Conservation (phyloP, 2,113 vertebrate genomes). For the Scytalopus superciliaris region DNA sequence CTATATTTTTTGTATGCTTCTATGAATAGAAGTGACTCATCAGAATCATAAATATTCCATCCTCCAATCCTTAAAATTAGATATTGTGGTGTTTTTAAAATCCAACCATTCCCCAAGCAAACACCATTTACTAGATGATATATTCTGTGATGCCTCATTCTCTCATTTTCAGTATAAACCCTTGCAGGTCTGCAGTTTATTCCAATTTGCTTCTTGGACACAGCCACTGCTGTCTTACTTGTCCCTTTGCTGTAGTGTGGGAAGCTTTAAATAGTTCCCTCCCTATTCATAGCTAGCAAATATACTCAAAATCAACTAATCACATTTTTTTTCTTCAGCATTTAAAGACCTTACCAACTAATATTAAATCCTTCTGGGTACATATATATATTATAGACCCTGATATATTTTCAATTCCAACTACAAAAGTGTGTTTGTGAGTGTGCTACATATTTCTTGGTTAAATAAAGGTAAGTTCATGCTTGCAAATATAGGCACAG, state of each 20-base stretch:
- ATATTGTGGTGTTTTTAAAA: background rate
- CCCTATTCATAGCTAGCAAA: background rate
- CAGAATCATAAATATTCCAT: background rate
- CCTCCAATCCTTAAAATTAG: background rate
- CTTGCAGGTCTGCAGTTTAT: background rate
- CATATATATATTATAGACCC: background rate
- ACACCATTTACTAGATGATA: background rate
- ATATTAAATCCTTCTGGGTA: background rate
- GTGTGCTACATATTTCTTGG: background rate
- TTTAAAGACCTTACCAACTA: background rate
- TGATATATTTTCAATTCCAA: background rate
- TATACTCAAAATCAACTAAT: background rate
- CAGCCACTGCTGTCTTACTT: background rate
- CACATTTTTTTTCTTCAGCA: background rate
- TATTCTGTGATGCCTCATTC: background rate
- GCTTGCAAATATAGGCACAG: background rate
- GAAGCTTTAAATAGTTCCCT: background rate
- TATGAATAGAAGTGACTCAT: background rate
- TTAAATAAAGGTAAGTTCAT: background rate
- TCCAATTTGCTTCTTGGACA: background rate
- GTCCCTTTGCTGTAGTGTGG: background rate
- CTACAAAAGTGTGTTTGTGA: accelerated
- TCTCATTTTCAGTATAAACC: background rate
- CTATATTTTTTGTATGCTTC: background rate
- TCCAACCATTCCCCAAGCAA: background rate